phyloP scores from a whole-genome alignment of 1,140 invertebrate genomes.

The Neodiprion lecontei region DNA sequence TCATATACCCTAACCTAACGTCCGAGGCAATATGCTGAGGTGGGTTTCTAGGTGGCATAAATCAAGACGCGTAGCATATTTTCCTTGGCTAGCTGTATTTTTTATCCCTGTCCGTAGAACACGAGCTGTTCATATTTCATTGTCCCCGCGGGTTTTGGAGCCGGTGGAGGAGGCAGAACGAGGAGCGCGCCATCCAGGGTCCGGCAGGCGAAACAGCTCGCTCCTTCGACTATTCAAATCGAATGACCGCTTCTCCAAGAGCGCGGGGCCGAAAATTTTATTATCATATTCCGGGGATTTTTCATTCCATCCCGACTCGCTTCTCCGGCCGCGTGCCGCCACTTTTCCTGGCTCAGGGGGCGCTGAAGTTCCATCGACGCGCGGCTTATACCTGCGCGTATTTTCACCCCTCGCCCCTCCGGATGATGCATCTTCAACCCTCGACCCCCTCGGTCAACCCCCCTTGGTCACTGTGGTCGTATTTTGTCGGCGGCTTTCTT shows the following conservation, averaged over 20 bases:
- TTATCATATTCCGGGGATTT: constrained; percentile 44
- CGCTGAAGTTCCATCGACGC: not conserved
- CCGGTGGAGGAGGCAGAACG: no score
- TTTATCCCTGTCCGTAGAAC: constrained; percentile 21
- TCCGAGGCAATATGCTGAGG: no score
- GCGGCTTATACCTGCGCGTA: not conserved
- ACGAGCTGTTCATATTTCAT: constrained; percentile 32
- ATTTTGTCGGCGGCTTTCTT: constrained; percentile 32
- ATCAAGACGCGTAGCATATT: not conserved
- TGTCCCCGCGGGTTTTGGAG: constrained; percentile 15
- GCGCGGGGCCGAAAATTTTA: constrained; percentile 28
- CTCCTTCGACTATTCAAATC: constrained; percentile 7
- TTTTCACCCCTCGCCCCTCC: not conserved
- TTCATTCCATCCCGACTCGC: constrained; percentile 32
- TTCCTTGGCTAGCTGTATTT: not conserved
- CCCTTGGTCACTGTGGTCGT: constrained; percentile 12
- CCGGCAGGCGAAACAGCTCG: not conserved
- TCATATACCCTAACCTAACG: no score
- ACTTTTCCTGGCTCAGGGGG: not conserved
- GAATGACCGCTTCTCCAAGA: not conserved
- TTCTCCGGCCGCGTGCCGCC: not conserved
- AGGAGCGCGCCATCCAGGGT: not conserved
- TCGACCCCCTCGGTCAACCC: not conserved
- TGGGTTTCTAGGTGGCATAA: not conserved
- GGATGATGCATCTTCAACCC: not conserved